Base-by-base conservation (phyloP, 2,888 invertebrate genomes). In the Argyra leucocephala region DNA sequence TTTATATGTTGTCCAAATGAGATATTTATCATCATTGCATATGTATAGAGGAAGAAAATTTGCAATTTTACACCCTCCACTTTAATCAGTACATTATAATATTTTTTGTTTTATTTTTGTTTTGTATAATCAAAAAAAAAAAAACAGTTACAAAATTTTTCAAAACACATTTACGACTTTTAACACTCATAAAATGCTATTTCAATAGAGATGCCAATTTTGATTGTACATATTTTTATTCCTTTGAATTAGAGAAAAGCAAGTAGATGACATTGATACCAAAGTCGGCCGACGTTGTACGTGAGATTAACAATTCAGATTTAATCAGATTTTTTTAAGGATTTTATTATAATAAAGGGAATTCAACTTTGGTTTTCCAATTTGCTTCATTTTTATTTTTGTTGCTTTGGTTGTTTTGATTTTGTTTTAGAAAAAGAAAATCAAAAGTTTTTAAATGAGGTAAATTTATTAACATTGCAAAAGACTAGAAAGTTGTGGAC, bases 231-330 rank as follows among this genome's bases (percentile, higher is more conserved):
- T 6, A 31, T 31, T 31, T 31, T 31, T 31, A 10, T 31, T 31
- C 1, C 12, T 31, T 31, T 31, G 31, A 31, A 31, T 31, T 31
- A n/a, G n/a, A n/a, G n/a, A n/a, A n/a, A n/a, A n/a, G 3, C 9
- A 6, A 10, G 3, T 31, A 6, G 5, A 1, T 10, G 31, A 48
- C 48, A 48, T n/a, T 48, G n/a, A 48, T 48, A 18, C 18, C 5
- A 48, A 5, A 48, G 18, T 18, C 48, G 18, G n/a, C n/a, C n/a
- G 18, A 48, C 48, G 48, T 31, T 31, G 31, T 48, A 48, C 48
- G 48, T 48, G 48, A 48, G 48, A 48, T 48, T 48, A 18, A 48
- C 48, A 48, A 48, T 48, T 48, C 15, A 48, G 48, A 48, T 48
- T 15, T 12, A 48, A 48, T 48, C 48, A 48, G n/a, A 48, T 48